Percentiles rank a stretch among this genome's conserved stretches.
Conservation (phyloP, 2,888 invertebrate genomes). For the Unio pictorum region DNA sequence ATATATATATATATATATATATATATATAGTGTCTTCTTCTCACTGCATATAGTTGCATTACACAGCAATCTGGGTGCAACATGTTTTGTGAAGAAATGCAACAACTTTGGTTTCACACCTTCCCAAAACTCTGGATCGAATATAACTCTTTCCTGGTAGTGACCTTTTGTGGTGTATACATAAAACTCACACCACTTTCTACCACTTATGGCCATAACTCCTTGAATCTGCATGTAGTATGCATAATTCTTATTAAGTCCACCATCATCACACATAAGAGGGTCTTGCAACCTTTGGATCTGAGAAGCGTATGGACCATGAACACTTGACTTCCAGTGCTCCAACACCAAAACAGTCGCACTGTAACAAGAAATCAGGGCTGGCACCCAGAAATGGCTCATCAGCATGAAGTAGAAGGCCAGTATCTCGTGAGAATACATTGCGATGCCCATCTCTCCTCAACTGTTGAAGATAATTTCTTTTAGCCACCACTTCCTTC, state of each 20-base stretch:
- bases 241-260: background rate
- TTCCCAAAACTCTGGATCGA: constrained; percentile 7
- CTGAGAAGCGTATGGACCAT: too few species aligned
- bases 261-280: too few species aligned
- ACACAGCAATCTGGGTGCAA: background rate
- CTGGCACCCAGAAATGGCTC: background rate
- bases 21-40: too few species aligned
- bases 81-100: constrained; percentile 3
- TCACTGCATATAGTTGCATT: background rate
- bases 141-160: background rate
- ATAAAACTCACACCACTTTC: constrained; percentile 5
- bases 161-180: constrained; percentile 1
- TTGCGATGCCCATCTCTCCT: too few species aligned
- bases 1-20: too few species aligned
- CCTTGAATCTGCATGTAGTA: constrained; percentile 13
- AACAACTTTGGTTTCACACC: background rate
- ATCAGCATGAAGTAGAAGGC: background rate
- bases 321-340: constrained; percentile 2
- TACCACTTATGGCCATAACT: constrained; percentile 12
- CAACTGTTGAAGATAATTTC: too few species aligned
- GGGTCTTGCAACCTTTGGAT: too few species aligned
- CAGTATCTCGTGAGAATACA: background rate
- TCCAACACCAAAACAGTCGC: constrained; percentile 8
- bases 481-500: too few species aligned
- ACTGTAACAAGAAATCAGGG: constrained; percentile 2